phyloP scores from a whole-genome alignment of 2,888 invertebrate species.

The Apamea monoglypha region DNA sequence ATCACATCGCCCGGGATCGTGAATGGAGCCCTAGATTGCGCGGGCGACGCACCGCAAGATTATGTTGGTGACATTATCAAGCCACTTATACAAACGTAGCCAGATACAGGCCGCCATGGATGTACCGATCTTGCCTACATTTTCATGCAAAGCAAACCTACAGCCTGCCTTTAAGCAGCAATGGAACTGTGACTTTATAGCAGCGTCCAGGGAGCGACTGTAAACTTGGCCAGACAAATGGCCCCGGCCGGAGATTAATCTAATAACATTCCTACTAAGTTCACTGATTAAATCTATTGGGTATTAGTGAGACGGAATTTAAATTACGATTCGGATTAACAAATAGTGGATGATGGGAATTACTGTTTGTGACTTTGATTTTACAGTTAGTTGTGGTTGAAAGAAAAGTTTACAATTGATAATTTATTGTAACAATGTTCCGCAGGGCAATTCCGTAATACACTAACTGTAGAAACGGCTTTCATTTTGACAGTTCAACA shows the following conservation, averaged over 20 bases:
- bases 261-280: constrained; percentile 59
- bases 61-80: neutral
- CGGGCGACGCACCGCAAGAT: neutral
- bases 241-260: constrained; percentile 45
- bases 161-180: neutral
- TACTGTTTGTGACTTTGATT: constrained; percentile 17
- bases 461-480: neutral
- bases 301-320: constrained; percentile 56
- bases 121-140: neutral
- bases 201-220: constrained; percentile 36
- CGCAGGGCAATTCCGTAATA: neutral
- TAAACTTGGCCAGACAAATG: constrained; percentile 55
- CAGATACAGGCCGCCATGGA: neutral
- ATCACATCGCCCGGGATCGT: neutral
- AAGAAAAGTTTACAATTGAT: neutral
- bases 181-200: constrained; percentile 27
- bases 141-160: neutral
- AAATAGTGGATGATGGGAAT: constrained; percentile 7
- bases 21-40: neutral
- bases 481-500: neutral
- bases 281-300: constrained; percentile 61
- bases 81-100: neutral
- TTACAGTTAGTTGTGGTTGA: constrained; percentile 11
- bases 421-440: neutral
- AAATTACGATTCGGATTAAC: constrained; percentile 34